Conservation (phyloP, 2,797 vertebrate species). For the Chaunax sp. region DNA sequence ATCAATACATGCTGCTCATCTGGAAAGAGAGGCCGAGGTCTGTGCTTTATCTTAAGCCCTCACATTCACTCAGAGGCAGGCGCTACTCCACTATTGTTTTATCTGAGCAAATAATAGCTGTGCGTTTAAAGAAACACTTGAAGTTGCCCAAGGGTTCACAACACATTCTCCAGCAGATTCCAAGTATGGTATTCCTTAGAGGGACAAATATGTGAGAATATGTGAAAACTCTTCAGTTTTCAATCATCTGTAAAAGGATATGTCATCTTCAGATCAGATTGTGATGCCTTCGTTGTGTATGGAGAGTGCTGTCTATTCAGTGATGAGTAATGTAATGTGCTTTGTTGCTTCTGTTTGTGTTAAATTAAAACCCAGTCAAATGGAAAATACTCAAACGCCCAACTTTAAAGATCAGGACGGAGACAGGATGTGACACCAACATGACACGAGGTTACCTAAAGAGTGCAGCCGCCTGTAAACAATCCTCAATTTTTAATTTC, state of each 20-base stretch:
- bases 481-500: background rate
- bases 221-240: slow-evolving; percentile 33
- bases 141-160: slow-evolving; percentile 25
- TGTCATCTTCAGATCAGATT: background rate
- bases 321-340: slow-evolving; percentile 4
- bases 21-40: slow-evolving; percentile 35
- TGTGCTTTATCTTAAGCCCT: slow-evolving; percentile 10
- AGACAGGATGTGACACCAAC: slow-evolving; percentile 9
- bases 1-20: slow-evolving; percentile 46
- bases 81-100: slow-evolving; percentile 33
- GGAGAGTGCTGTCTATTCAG: slow-evolving; percentile 20
- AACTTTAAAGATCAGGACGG: slow-evolving; percentile 23
- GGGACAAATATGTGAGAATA: slow-evolving; percentile 28
- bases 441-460: slow-evolving; percentile 8
- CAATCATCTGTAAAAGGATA: slow-evolving; percentile 20
- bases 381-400: slow-evolving; percentile 37
- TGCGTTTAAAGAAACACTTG: slow-evolving; percentile 51
- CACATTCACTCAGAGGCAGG: slow-evolving; percentile 21
- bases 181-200: slow-evolving; percentile 35
- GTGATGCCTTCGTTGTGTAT: slow-evolving; percentile 9
- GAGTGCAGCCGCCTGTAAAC: slow-evolving; percentile 5
- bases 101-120: slow-evolving; percentile 52
- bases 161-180: slow-evolving; percentile 20
- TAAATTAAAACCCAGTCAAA: slow-evolving; percentile 43
- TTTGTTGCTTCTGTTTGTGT: slow-evolving; percentile 35